Conservation (phyloP, 2,888 invertebrate species). For the Pterostichus niger region DNA sequence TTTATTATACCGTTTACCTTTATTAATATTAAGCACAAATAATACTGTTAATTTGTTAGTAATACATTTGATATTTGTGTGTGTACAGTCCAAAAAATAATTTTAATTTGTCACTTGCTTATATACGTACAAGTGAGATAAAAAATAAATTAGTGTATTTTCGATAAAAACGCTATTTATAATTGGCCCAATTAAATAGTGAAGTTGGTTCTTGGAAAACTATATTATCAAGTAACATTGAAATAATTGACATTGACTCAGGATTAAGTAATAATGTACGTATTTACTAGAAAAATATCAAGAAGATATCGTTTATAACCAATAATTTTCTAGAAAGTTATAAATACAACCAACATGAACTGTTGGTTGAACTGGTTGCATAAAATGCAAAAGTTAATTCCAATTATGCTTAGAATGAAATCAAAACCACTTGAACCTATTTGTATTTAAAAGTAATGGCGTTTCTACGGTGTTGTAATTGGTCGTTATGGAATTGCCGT, state of each 20-base stretch:
- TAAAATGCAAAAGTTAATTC: no score
- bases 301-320: no score
- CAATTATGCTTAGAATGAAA: no score
- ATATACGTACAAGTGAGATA: background rate
- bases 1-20: no score
- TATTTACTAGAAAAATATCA: background rate
- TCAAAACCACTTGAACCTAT: no score
- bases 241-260: background rate
- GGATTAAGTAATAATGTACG: background rate
- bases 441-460: no score
- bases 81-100: background rate
- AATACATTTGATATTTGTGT: background rate
- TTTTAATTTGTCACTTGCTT: conserved; percentile 5
- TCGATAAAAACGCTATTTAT: conserved; percentile 8
- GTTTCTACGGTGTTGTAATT: no score
- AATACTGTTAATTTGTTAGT: background rate
- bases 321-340: no score
- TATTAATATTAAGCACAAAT: no score
- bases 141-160: conserved; percentile 12
- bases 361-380: no score
- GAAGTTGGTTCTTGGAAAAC: conserved; percentile 13
- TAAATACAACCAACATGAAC: no score
- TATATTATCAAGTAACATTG: background rate
- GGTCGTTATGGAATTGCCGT: no score
- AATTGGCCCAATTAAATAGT: conserved; percentile 13